phyloP scores from a whole-genome alignment of 2,888 invertebrate genomes.

The Acheta domesticus region DNA sequence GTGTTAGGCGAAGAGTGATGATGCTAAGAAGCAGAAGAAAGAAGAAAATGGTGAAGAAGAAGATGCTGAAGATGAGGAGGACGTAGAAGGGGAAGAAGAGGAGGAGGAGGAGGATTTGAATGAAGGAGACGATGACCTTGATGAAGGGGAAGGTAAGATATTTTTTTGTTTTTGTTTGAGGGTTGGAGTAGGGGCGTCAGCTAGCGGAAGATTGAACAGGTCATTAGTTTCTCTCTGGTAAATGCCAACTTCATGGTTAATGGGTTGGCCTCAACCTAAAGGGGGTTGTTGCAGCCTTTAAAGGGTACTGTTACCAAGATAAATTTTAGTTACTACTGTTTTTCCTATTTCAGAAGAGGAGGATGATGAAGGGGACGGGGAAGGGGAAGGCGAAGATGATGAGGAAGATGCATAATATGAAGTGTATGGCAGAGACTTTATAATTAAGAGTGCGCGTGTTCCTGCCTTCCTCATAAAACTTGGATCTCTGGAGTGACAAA shows the following conservation, averaged over 20 bases:
- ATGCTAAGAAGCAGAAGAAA: slow-evolving; percentile 75
- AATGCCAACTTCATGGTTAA: not conserved
- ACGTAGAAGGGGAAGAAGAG: slow-evolving; percentile 58
- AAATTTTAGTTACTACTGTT: not conserved
- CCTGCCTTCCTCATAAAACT: slow-evolving; percentile 34
- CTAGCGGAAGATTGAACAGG: not conserved
- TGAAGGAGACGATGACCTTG: slow-evolving; percentile 51
- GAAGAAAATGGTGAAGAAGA: slow-evolving; percentile 72
- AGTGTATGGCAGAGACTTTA: slow-evolving; percentile 36
- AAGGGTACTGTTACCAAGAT: not conserved
- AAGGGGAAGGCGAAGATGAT: slow-evolving; percentile 45
- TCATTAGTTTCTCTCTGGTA: not conserved
- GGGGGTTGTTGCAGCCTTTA: not conserved
- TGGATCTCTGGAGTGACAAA: slow-evolving; percentile 33
- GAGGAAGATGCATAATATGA: slow-evolving; percentile 45
- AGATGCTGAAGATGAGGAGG: slow-evolving; percentile 63
- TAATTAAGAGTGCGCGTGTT: slow-evolving; percentile 33
- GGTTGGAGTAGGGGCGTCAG: not conserved
- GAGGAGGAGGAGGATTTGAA: slow-evolving; percentile 64
- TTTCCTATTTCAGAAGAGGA: slow-evolving; percentile 42
- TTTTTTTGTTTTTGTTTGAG: not conserved
- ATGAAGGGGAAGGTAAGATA: slow-evolving; percentile 52
- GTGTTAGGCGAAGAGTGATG: slow-evolving; percentile 51
- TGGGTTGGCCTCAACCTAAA: not conserved
- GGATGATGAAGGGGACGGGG: slow-evolving; percentile 44